Base-by-base conservation (phyloP, 2,888 invertebrate genomes). In the Micoletzkya japonica region DNA sequence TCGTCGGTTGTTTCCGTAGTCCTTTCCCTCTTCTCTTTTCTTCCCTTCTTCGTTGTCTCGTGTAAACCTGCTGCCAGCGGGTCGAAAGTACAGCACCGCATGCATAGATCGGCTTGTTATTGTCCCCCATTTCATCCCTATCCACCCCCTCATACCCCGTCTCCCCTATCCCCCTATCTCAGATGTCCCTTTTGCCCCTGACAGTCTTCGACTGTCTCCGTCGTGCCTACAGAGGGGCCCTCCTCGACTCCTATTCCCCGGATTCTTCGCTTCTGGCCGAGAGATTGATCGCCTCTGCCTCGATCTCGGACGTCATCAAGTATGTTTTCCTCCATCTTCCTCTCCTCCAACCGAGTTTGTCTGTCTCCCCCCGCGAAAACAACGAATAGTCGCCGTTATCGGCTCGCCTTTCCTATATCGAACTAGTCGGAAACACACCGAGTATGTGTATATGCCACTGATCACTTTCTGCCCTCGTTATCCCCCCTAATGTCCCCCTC, bases 141-240 rank as follows among this genome's bases (percentile, higher is more conserved):
- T 30, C 28, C 54, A 10, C 52, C 52, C 20, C 24, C 20, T 57
- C 57, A 14, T 3, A n/a, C n/a, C n/a, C n/a, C 56, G 10, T 14
- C 28, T 52, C 14, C 1, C 10, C 10, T n/a, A n/a, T 52, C 52
- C n/a, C 4, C 24, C 17, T 20, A 24, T 39, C 20, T 32, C 30
- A 44, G 54, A 66, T 66, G 64, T 66, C 64, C 0, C 28, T 66
- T n/a, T 54, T 66, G 36, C 64, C 64, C 44, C 64, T 66, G 17
- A 66, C 64, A 50, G 64, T 66, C 37, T 66, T 66, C 37, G 64
- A 66, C 54, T 66, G 64, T 28, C 39, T 66, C n/a, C 52, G 64
- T 17, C 52, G 64, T 0, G 64, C 64, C 1, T 66, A 37, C 28
- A 37, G 64, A 66, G 37, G 26, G 20, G 24, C 52, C 28, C 54